These are phyloP conservation scores for Ammospiza caudacuta DNA, from an alignment of 2,113 vertebrate genomes.

Conservation along the genomic window DNA sequence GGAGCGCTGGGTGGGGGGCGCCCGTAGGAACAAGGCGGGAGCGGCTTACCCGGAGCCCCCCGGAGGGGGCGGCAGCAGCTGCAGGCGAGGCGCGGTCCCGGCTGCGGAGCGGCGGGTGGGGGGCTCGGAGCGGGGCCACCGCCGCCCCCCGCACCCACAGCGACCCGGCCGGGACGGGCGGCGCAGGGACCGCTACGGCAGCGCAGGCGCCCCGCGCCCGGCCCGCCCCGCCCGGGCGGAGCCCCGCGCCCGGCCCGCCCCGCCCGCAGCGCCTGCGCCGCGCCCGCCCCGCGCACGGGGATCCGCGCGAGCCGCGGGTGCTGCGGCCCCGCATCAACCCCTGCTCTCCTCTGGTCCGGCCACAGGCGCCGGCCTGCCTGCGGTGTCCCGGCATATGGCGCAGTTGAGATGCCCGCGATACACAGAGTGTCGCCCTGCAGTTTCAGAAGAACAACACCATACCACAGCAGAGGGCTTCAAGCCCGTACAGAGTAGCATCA, in stretches of 20 bases:
- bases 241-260: too few species aligned
- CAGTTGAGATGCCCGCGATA: not conserved
- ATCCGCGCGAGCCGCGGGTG: too few species aligned
- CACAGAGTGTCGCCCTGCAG: not conserved
- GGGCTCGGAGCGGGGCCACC: not conserved
- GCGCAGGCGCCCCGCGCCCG: too few species aligned
- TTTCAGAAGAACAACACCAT: not conserved
- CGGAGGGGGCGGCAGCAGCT: not conserved
- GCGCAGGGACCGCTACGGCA: too few species aligned
- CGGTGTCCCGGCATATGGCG: not conserved
- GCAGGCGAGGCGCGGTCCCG: not conserved
- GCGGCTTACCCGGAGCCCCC: constrained; percentile 22
- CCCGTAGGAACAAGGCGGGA: not conserved
- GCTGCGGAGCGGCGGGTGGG: not conserved
- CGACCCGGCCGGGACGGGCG: not conserved
- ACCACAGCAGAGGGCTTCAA: not conserved
- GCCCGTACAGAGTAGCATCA: not conserved
- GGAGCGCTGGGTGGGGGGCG: not conserved
- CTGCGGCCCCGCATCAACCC: too few species aligned
- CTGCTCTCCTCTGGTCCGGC: accelerated
- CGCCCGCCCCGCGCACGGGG: not conserved
- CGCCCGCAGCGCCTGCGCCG: too few species aligned
- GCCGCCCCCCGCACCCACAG: not conserved
- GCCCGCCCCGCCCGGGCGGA: too few species aligned
- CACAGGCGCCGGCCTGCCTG: too few species aligned